Evolutionary conservation across 2,797 vertebrate species (phyloP), one percentile per base, ranked within the genome.

Genomic region (Melanotaenia parkinsoni): DNA sequence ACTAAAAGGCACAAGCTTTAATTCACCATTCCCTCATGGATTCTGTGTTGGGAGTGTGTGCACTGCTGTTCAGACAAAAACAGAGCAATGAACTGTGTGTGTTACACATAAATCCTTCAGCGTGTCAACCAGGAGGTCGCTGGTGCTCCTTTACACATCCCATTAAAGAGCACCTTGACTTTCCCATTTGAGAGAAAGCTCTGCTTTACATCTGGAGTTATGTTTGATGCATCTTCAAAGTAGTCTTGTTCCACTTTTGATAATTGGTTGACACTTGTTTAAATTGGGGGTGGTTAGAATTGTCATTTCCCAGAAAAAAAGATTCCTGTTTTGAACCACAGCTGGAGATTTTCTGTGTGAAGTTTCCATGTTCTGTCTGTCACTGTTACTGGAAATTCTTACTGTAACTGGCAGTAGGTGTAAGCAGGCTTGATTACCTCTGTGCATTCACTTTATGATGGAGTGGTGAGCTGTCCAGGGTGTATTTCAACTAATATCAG

Each of bases 81-180:
- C 66, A 73, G 26, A 71, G 72, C 88, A 84, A 89, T 87, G 77
- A 80, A 73, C 85, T 58, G 67, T 79, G 79, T 77, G 51, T 75
- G 77, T 67, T 56, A 89, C 84, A 80, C 88, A 90, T 88, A 84
- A 76, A 83, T 84, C 61, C 72, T 80, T 83, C 72, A 81, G 69
- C 73, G 87, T 77, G 81, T 92, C 84, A 86, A 91, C 86, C 85
- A 76, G 54, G 81, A 66, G 70, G 85, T 89, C 77, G 66, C 67
- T 67, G 84, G 87, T 79, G 14, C 88, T 85, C 71, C 86, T 81
- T 80, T 80, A 77, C 74, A 88, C 85, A 72, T 70, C 67, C 82
- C 75, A 85, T 89, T 89, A 90, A 79, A 80, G 84, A 84, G 86
- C 89, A 92, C 88, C 86, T 89, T 86, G 77, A 88, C 80, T 86